Conservation (phyloP, 1,140 invertebrate genomes). For the Aricia agestis region DNA sequence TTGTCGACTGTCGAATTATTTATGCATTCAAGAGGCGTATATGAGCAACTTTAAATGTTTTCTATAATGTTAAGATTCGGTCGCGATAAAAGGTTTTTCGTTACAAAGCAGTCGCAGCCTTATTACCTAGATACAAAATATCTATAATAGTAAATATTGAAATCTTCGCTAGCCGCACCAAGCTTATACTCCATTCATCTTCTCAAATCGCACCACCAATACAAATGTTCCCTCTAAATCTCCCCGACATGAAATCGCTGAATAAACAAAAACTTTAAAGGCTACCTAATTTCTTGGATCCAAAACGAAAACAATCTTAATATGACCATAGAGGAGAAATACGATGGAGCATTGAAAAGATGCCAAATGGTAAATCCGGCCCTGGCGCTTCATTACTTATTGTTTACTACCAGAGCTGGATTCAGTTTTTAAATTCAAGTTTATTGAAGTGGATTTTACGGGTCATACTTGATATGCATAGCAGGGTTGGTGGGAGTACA, state of each 20-base stretch:
- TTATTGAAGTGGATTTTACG: constrained; percentile 10
- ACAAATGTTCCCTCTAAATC: background rate
- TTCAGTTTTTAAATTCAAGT: constrained; percentile 11
- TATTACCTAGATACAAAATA: too few relatives aligned
- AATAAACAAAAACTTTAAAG: background rate
- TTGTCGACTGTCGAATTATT: too few relatives aligned
- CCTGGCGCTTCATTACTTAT: constrained; percentile 7
- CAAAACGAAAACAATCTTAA: constrained; percentile 12
- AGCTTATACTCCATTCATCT: too few relatives aligned
- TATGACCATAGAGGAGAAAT: background rate
- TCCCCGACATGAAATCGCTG: background rate
- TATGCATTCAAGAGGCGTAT: too few relatives aligned
- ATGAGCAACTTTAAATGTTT: too few relatives aligned
- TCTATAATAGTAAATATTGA: too few relatives aligned
- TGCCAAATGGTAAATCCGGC: constrained; percentile 9
- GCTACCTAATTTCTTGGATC: background rate
- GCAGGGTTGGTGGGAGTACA: background rate
- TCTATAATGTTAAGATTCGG: too few relatives aligned
- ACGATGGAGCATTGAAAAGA: background rate
- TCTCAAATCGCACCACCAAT: background rate
- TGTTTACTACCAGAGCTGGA: constrained; percentile 10
- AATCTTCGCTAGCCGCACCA: too few relatives aligned
- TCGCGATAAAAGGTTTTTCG: too few relatives aligned
- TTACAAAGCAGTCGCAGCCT: too few relatives aligned
- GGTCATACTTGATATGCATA: constrained; percentile 1